Conservation (phyloP, 2,888 invertebrate species). For the Plebejus anna region DNA sequence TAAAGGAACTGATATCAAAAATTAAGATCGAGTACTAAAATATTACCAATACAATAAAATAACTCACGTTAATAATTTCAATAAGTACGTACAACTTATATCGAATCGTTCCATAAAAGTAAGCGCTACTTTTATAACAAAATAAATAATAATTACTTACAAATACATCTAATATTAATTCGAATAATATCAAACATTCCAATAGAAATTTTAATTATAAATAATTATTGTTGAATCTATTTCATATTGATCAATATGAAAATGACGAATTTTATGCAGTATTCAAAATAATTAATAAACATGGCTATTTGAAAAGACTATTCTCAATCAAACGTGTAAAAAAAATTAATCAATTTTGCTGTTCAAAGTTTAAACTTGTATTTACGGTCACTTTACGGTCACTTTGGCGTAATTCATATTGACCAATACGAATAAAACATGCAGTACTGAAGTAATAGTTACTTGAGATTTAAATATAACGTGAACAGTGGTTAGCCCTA, state of each 20-base stretch:
- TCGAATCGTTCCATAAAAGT: conserved; percentile 47
- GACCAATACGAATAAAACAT: conserved; percentile 55
- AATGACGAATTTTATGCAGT: conserved; percentile 44
- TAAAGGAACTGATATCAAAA: background rate
- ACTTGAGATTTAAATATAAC: conserved; percentile 43
- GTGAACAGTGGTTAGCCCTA: conserved; percentile 46
- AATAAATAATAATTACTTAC: conserved; percentile 62
- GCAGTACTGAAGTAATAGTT: conserved; percentile 41
- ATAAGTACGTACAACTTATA: conserved; percentile 59
- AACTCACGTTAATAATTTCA: conserved; percentile 44
- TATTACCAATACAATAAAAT: conserved; percentile 1
- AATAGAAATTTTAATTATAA: conserved; percentile 61
- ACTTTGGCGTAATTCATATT: conserved; percentile 48
- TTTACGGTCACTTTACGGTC: conserved; percentile 44
- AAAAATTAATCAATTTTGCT: conserved; percentile 48
- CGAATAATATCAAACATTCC: conserved; percentile 59
- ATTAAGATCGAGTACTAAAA: conserved; percentile 13
- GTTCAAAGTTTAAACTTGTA: conserved; percentile 60
- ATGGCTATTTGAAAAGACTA: conserved; percentile 46
- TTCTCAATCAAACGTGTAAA: conserved; percentile 50
- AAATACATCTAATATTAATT: conserved; percentile 56
- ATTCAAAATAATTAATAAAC: conserved; percentile 15
- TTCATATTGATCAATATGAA: conserved; percentile 59
- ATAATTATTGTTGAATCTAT: conserved; percentile 45
- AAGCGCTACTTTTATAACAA: conserved; percentile 52